These are phyloP conservation scores for Bubo scandiacus DNA, from an alignment of 2,113 vertebrate genomes.

Conservation along the genomic window DNA sequence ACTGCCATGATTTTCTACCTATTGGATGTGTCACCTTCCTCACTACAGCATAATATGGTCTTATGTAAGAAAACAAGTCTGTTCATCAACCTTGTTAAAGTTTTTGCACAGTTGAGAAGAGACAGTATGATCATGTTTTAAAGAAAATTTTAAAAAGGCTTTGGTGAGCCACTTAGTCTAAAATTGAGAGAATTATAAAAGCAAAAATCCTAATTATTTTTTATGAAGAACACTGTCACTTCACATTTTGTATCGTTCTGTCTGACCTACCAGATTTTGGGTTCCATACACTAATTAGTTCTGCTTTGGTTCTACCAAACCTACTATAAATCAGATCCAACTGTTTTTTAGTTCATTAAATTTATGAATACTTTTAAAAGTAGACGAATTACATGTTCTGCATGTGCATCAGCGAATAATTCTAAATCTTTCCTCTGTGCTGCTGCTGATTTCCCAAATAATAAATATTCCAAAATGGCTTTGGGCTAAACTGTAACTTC, in stretches of 20 bases:
- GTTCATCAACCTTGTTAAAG: neutral
- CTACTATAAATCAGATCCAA: neutral
- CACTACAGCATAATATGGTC: too few species aligned
- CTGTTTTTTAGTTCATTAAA: neutral
- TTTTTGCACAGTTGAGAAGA: neutral
- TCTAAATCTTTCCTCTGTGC: neutral
- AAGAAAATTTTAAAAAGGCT: neutral
- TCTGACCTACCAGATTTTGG: neutral
- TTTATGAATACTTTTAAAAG: neutral
- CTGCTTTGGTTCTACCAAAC: neutral
- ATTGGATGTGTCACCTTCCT: neutral
- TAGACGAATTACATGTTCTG: neutral
- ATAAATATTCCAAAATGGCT: slow-evolving; percentile 39
- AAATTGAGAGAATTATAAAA: neutral
- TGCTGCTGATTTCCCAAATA: slow-evolving; percentile 40
- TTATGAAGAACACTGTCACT: neutral
- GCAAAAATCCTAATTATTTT: neutral
- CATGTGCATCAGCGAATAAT: neutral
- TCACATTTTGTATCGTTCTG: neutral
- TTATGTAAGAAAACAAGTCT: neutral
- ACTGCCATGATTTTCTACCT: neutral
- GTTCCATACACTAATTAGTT: neutral
- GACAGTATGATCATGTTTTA: fast-evolving
- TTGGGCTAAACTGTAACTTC: neutral
- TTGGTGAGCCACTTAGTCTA: neutral